Evolutionary conservation across 2,797 vertebrate species (phyloP).

Genomic region (Hydrocynus forskahlii): DNA sequence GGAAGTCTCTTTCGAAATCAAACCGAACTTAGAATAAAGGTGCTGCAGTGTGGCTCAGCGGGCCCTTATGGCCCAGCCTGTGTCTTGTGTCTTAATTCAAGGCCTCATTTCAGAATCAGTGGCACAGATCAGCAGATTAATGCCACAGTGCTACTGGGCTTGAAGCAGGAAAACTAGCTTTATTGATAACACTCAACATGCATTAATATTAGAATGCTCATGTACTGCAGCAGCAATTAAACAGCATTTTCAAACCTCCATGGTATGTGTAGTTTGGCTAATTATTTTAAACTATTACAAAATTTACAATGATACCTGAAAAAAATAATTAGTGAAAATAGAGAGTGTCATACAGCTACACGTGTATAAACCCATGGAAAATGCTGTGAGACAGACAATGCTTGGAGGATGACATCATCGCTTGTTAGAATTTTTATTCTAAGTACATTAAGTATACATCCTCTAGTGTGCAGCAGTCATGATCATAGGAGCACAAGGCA

Average conservation of each 20-base stretch:
- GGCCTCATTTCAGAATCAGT: slow-evolving; percentile 62
- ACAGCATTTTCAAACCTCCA: too few species aligned
- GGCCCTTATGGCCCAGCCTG: slow-evolving; percentile 2
- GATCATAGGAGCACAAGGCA: slow-evolving; percentile 52
- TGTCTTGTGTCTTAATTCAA: slow-evolving; percentile 44
- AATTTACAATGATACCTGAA: too few species aligned
- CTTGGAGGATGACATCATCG: slow-evolving; percentile 35
- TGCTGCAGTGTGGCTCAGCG: background rate
- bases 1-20: background rate
- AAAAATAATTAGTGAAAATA: background rate
- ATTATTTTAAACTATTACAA: background rate
- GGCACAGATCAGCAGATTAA: slow-evolving; percentile 58
- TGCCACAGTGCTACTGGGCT: background rate
- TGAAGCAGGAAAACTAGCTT: background rate
- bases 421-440: background rate
- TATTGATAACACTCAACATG: slow-evolving; percentile 6
- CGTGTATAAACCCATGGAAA: background rate
- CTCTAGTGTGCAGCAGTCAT: background rate
- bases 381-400: slow-evolving; percentile 1
- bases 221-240: background rate
- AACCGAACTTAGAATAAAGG: background rate
- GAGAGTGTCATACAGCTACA: background rate
- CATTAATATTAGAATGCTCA: background rate
- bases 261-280: background rate
- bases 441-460: background rate